Base-by-base conservation (phyloP, 2,113 vertebrate genomes). In the Aepyceros melampus region DNA sequence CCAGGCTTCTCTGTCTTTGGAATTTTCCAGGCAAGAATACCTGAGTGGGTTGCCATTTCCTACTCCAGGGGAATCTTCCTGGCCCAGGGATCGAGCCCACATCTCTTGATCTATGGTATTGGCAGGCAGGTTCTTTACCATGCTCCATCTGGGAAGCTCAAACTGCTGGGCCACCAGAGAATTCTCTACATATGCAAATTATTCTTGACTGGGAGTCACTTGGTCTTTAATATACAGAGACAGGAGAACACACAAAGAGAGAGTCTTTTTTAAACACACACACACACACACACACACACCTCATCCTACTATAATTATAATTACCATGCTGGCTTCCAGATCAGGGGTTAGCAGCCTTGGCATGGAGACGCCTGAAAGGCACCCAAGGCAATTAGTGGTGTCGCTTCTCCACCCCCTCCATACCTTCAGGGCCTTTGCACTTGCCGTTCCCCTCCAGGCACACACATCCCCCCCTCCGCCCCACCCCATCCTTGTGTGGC, bases 301-400 rank as follows among this genome's bases (percentile, higher is more conserved):
- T 31, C 21, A 67, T 31, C 47, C 36, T 58, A 53, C 78, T 55
- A 64, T 94, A 79, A 97, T 94, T 91, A 85, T 86, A 79, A 85
- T 91, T 81, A 95, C 40, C 53, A 47, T 3, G 45, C 81, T 87
- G 62, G 49, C 45, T 84, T 94, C 81, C 85, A 92, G 91, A 84
- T 92, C 82, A 92, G 62, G 53, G 58, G 10, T 71, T 71, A 67
- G 86, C 53, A 91, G 71, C 40, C 36, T 89, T 87, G 62, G 88
- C 76, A 23, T 3, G 36, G 83, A 96, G 95, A 96, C 4, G 27
- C 56, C 90, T 81, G 89, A 93, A 83, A 89, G 74, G 21, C 56
- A 97, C 60, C 91, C 74, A 43, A 94, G 53, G 64, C 64, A 87
- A 74, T 97, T 87, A 87, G 62, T 27, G 67, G 56, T 67, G 47